A percentile compares a stretch with the other conserved stretches of the same genome.
phyloP scores from a whole-genome alignment of 2,888 invertebrate genomes.

The Drosophila affinis region DNA sequence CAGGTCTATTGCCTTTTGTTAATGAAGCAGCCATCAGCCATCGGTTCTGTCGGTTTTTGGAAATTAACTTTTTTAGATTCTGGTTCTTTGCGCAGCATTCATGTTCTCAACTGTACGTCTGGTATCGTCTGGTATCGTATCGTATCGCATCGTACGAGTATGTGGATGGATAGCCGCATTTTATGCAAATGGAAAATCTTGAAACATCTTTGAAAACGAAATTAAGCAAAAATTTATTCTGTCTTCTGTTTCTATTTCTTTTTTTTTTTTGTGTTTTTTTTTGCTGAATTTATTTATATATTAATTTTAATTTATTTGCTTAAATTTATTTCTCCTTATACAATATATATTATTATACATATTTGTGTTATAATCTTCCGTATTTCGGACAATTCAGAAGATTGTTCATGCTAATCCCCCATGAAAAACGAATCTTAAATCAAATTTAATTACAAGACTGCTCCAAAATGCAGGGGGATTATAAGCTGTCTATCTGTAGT shows the following conservation, averaged over 20 bases:
- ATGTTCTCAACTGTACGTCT: conserved; percentile 6
- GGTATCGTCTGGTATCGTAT: conserved; percentile 12
- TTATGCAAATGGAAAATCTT: conserved; percentile 46
- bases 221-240: conserved; percentile 65
- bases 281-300: conserved; percentile 61
- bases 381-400: conserved; percentile 9
- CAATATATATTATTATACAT: neutral
- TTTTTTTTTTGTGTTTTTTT: conserved; percentile 36
- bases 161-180: conserved; percentile 17
- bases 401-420: conserved; percentile 28
- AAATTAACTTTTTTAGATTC: conserved; percentile 45
- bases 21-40: conserved; percentile 46
- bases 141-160: neutral
- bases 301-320: conserved; percentile 42
- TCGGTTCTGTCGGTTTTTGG: conserved; percentile 9
- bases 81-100: conserved; percentile 28
- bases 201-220: conserved; percentile 49
- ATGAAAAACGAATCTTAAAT: conserved; percentile 45
- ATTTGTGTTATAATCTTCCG: conserved; percentile 17
- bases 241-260: conserved; percentile 27
- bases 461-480: conserved; percentile 32
- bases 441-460: conserved; percentile 24
- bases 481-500: neutral
- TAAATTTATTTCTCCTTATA: conserved; percentile 3
- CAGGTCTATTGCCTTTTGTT: conserved; percentile 63